Conservation (phyloP, 2,888 invertebrate genomes). For the Coremacera marginata region DNA sequence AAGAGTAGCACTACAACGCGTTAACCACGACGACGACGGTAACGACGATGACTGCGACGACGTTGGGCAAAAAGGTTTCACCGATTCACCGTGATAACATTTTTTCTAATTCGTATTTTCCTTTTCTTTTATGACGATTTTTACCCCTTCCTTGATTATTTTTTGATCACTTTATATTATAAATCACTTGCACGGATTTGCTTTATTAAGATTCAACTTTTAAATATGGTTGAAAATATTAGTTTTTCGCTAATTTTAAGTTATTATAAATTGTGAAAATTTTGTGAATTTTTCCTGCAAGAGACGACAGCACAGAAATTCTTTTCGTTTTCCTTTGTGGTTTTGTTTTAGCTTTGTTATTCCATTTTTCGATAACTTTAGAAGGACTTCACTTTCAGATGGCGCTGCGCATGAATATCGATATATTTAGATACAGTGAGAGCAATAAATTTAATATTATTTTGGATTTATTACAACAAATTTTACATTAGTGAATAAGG, state of each 20-base stretch:
- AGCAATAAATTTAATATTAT: too few relatives aligned
- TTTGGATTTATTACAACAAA: too few relatives aligned
- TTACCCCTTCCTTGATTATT: not conserved
- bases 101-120: constrained; percentile 10
- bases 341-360: too few relatives aligned
- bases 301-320: too few relatives aligned
- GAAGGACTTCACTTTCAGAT: not conserved
- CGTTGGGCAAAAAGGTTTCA: constrained; percentile 17
- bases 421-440: not conserved
- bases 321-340: too few relatives aligned
- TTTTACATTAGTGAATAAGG: too few relatives aligned
- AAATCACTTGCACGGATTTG: not conserved
- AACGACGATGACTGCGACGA: not conserved
- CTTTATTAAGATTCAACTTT: not conserved
- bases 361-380: too few relatives aligned
- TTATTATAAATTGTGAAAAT: not conserved
- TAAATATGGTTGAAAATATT: not conserved
- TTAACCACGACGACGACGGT: not conserved
- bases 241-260: not conserved
- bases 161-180: not conserved
- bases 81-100: constrained; percentile 30
- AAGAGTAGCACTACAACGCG: not conserved
- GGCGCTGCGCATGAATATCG: not conserved
- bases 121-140: not conserved
- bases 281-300: not conserved